These are phyloP conservation scores for Pseudopipra pipra DNA, from an alignment of 2,113 vertebrate genomes.

Conservation along the genomic window DNA sequence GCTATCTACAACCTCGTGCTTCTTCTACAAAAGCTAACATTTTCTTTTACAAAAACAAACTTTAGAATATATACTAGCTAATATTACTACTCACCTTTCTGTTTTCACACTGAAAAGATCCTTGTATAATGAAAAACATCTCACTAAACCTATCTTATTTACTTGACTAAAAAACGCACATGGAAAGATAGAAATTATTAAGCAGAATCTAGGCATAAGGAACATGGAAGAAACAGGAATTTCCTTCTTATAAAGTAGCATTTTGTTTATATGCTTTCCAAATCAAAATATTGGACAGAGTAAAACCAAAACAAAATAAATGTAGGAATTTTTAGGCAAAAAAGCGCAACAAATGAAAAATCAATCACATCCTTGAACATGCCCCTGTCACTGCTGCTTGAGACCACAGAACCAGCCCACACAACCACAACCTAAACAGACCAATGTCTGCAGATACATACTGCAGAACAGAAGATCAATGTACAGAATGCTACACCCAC, in stretches of 20 bases:
- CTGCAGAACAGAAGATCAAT: not conserved
- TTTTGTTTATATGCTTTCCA: not conserved
- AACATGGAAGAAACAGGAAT: not conserved
- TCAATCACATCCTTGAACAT: not conserved
- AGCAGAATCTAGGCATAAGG: not conserved
- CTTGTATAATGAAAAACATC: not conserved
- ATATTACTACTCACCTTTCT: not conserved
- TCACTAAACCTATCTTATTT: not conserved
- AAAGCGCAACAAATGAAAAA: not conserved
- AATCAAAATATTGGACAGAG: not conserved
- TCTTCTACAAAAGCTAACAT: not conserved
- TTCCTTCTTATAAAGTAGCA: not conserved
- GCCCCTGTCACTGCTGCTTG: not conserved
- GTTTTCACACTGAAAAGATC: not conserved
- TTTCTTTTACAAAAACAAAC: not conserved
- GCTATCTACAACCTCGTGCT: not conserved
- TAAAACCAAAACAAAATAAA: not conserved
- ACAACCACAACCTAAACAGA: not conserved
- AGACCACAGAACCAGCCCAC: not conserved
- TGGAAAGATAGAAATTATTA: not conserved
- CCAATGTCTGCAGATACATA: not conserved
- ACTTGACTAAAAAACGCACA: not conserved
- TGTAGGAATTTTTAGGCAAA: not conserved
- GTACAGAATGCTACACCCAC: rapidly evolving
- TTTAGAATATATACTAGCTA: not conserved